Percentiles rank a stretch among this genome's conserved stretches.
Conservation (phyloP, 2,797 vertebrate species). For the Masticophis lateralis region DNA sequence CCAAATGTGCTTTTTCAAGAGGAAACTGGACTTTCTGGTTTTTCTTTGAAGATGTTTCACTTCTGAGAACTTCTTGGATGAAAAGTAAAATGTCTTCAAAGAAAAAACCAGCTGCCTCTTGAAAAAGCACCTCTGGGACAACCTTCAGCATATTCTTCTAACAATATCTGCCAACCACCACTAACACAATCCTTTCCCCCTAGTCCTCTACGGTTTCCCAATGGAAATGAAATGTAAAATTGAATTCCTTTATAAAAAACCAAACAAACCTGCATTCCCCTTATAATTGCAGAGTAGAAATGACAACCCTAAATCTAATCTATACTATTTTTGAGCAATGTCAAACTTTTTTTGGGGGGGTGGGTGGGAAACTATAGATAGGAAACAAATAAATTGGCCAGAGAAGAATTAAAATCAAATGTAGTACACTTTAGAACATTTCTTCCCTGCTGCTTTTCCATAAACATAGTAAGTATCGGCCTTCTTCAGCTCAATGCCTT, state of each 20-base stretch:
- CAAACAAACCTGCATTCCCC: neutral
- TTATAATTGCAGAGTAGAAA: neutral
- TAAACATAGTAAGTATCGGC: neutral
- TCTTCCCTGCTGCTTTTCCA: neutral
- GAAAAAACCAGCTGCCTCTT: neutral
- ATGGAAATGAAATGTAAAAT: neutral
- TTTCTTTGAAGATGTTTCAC: neutral
- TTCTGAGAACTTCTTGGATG: too few relatives aligned
- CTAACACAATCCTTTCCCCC: neutral
- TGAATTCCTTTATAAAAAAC: neutral
- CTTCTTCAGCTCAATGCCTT: neutral
- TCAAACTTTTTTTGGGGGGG: neutral
- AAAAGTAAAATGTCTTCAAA: too few relatives aligned
- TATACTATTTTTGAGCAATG: neutral
- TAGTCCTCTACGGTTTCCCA: neutral
- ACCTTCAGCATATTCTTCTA: neutral
- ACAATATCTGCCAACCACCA: too few relatives aligned
- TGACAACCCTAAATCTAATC: neutral
- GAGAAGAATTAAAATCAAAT: conserved; percentile 5
- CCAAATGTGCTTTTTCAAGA: neutral
- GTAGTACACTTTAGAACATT: neutral
- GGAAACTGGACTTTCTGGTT: neutral
- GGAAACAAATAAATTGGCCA: neutral
- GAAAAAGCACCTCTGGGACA: neutral
- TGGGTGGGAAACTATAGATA: neutral